These are phyloP conservation scores for Stenolophus ochropezus DNA, from an alignment of 2,888 invertebrate genomes.

Conservation along the genomic window DNA sequence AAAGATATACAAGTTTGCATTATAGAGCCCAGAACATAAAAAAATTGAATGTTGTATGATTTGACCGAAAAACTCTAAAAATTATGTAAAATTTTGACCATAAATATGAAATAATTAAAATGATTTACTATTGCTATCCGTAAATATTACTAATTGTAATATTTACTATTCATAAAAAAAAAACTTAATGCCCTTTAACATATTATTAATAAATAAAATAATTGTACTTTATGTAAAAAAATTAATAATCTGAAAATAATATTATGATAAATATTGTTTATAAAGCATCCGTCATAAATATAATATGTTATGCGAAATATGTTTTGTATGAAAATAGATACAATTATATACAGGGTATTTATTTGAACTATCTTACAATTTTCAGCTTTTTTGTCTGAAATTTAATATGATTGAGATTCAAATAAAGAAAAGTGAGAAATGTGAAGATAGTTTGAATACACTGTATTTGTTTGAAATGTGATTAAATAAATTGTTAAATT, in stretches of 20 bases:
- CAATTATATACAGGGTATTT: background rate
- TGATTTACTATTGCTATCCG: no score
- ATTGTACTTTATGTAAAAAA: background rate
- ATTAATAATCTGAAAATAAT: background rate
- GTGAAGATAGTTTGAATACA: background rate
- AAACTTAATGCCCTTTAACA: background rate
- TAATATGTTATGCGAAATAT: background rate
- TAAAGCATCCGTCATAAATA: background rate
- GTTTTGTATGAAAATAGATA: background rate
- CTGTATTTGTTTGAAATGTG: background rate
- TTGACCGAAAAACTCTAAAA: no score
- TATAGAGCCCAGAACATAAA: no score
- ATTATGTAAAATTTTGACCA: no score
- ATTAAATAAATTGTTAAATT: background rate
- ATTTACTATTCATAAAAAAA: no score
- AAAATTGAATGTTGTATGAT: no score
- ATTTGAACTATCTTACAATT: background rate
- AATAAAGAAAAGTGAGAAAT: background rate
- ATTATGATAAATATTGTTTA: background rate
- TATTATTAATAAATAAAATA: background rate
- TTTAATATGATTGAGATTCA: background rate
- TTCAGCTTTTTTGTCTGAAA: background rate
- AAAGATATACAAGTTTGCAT: no score
- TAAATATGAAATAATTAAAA: no score
- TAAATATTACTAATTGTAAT: no score